A percentile compares a stretch with the other conserved stretches of the same genome.
Conservation (phyloP, 2,113 vertebrate genomes). For the Neotoma lepida region DNA sequence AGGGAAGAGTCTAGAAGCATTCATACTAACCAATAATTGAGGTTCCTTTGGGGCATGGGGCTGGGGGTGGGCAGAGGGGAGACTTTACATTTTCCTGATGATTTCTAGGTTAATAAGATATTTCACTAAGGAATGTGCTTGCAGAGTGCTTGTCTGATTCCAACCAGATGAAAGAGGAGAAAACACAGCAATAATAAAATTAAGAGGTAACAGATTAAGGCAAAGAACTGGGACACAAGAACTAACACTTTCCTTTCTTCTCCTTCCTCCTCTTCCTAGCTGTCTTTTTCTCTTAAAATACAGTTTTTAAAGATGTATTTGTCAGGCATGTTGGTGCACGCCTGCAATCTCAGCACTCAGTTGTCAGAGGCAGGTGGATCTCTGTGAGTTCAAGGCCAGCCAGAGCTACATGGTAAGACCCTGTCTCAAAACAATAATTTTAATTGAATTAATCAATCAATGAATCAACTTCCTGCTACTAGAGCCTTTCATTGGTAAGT, state of each 20-base stretch:
- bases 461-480: not conserved
- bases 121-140: conserved; percentile 56
- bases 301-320: not conserved
- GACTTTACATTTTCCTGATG: conserved; percentile 19
- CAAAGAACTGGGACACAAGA: not conserved
- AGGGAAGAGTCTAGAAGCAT: not conserved
- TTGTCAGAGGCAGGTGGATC: not conserved
- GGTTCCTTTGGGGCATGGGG: not conserved
- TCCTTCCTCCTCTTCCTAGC: not conserved
- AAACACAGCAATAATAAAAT: conserved; percentile 65
- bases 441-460: not conserved
- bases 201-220: conserved; percentile 72
- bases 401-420: not conserved
- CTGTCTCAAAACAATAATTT: not conserved
- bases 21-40: not conserved
- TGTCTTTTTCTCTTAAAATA: not conserved
- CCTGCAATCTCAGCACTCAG: not conserved
- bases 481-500: not conserved
- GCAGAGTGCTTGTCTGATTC: conserved; percentile 51
- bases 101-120: not conserved
- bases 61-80: not conserved
- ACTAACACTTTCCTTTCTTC: not conserved
- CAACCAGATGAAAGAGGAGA: conserved; percentile 65
- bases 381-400: not conserved
- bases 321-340: not conserved